Evolutionary conservation across 2,797 vertebrate species (phyloP), one percentile per base, ranked within the genome.

Genomic region (Thunnus albacares): DNA sequence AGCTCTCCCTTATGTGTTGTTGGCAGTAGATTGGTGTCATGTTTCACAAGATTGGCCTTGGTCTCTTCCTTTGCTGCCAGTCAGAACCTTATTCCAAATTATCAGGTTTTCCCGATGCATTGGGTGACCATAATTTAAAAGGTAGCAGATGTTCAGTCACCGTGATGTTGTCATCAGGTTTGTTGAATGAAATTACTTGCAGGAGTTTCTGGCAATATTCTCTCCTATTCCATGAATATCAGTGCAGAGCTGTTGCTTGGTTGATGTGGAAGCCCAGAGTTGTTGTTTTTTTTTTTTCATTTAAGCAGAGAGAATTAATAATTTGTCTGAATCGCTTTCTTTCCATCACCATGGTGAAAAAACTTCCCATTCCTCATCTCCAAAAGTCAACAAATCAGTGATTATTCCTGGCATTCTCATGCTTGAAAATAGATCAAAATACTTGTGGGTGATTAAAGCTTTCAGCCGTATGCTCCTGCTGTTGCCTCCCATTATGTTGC

Each of bases 111-210:
- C 41, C 9, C 22, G 41, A n/a, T 24, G 41, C 24, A 1, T 64
- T 63, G 9, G 18, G 35, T 57, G 28, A 68, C n/a, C 3, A 58
- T 60, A 2, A 67, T 35, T 82, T 35, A 60, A 38, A 38, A 18
- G 6, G 47, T n/a, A 41, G 30, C 68, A 77, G 52, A 66, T 79
- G 62, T 52, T 75, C 71, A 6, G 47, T 71, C 57, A 38, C 35
- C 51, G n/a, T 57, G 14, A 28, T 18, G 35, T 45, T 65, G n/a
- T 55, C 7, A 18, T 55, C 12, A 13, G 45, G 2, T 59, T 52
- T 33, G 1, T 5, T 51, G 10, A n/a, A 26, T 13, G 55, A 84
- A 68, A 80, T 69, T 11, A 6, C 33, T 49, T 78, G 0, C n/a
- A 60, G 28, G 20, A 38, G 6, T 22, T 53, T 47, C 20, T 0